Evolutionary conservation across 2,113 vertebrate species (phyloP), one percentile per base, ranked within the genome.

Genomic region (Coryphaenoides rupestris): DNA sequence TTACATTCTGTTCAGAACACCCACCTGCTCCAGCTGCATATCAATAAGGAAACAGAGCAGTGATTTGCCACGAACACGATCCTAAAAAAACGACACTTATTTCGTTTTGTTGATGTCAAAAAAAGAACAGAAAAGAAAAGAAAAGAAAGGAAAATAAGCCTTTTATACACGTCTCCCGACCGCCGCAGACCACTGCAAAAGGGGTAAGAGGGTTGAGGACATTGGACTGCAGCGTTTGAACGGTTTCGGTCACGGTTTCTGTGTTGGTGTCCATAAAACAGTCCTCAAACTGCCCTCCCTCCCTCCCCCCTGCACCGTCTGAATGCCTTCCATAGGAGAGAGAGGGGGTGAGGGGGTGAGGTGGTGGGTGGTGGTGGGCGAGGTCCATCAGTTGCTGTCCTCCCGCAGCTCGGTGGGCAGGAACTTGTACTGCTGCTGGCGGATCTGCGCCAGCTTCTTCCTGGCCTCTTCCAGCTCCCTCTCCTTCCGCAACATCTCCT

Each of bases 361-460:
- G 60, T n/a, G 23, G 23, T 24, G 0, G n/a, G n/a, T n/a, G n/a
- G n/a, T n/a, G n/a, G n/a, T n/a, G n/a, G n/a, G n/a, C n/a, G n/a
- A n/a, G n/a, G 26, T 21, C 19, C 17, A 15, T 33, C 54, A 99
- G 83, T 94, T 93, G 80, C 92, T 89, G 46, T 98, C 96, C 75
- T 98, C 96, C 66, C 98, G 90, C 55, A 99, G 90, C 68, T 98
- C 98, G 0, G 92, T 96, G 64, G 98, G 98, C 55, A 99, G 85
- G 80, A 99, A 99, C 78, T 99, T 99, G 85, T 99, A 99, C 83
- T 99, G 98, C 85, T 99, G 98, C 84, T 99, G 98, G 65, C 98
- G 93, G 75, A 99, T 99, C 84, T 99, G 96, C 69, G 96, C 96
- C 75, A 99, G 89, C 52, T 98, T 99, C 85, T 96, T 99, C 67